A percentile compares a stretch with the other conserved stretches of the same genome.
Evolutionary conservation across 2,888 invertebrate genomes (phyloP).

Genomic region (Meghimatium bilineatum): DNA sequence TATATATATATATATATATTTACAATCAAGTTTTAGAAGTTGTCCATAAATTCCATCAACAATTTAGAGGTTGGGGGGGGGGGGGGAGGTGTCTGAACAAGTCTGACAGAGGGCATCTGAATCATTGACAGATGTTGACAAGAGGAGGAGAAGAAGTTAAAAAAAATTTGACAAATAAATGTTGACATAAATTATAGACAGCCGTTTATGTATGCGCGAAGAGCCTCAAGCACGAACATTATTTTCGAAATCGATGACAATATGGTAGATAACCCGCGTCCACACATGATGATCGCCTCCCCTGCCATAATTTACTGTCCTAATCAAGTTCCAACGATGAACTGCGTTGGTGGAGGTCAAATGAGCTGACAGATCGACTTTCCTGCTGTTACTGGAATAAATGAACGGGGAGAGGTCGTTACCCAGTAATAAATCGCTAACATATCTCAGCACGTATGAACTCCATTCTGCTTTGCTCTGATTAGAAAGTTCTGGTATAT

Average conservation of each 20-base stretch:
- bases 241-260: background rate
- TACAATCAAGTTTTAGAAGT: too few relatives aligned
- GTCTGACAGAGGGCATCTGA: too few relatives aligned
- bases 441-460: slow-evolving; percentile 13
- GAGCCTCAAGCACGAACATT: too few relatives aligned
- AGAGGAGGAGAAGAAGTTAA: too few relatives aligned
- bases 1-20: too few relatives aligned
- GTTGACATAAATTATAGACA: too few relatives aligned
- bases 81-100: too few relatives aligned
- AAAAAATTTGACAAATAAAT: too few relatives aligned
- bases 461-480: slow-evolving; percentile 17
- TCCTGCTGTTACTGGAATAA: background rate
- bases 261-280: background rate
- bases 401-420: background rate
- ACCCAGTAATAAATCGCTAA: slow-evolving; percentile 8
- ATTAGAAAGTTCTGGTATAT: slow-evolving; percentile 29
- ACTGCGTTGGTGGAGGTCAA: slow-evolving; percentile 20
- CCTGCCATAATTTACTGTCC: slow-evolving; percentile 1
- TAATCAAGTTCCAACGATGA: slow-evolving; percentile 11
- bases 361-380: slow-evolving; percentile 7
- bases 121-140: too few relatives aligned
- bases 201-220: too few relatives aligned
- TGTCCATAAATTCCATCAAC: too few relatives aligned
- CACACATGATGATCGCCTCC: background rate
- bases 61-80: too few relatives aligned